A percentile compares a stretch with the other conserved stretches of the same genome.
phyloP scores from a whole-genome alignment of 2,797 vertebrate species.

The Rhinatrema bivittatum region DNA sequence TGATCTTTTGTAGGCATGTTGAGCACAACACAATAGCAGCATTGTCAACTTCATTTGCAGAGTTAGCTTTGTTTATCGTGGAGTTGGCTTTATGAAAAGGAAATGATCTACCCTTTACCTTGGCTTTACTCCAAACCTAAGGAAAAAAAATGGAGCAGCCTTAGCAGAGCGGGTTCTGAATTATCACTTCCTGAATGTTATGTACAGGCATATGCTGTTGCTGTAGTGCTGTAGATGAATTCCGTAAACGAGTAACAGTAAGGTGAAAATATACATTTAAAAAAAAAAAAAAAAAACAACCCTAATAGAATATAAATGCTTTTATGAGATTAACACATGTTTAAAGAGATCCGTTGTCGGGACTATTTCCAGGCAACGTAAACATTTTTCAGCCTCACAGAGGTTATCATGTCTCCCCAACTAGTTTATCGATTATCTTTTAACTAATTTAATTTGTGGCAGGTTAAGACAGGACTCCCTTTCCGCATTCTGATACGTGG shows the following conservation, averaged over 20 bases:
- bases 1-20: slow-evolving; percentile 41
- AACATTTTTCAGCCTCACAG: no score
- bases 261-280: slow-evolving; percentile 38
- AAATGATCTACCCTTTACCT: slow-evolving; percentile 43
- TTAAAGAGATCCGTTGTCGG: no score
- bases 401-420: no score
- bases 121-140: slow-evolving; percentile 40
- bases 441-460: no score
- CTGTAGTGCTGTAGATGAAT: slow-evolving; percentile 15
- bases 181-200: slow-evolving; percentile 30
- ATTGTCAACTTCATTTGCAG: slow-evolving; percentile 37
- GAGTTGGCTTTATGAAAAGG: slow-evolving; percentile 29
- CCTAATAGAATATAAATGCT: no score
- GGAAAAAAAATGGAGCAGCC: slow-evolving; percentile 43
- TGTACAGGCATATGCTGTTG: slow-evolving; percentile 17
- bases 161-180: slow-evolving; percentile 39
- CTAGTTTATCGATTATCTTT: no score
- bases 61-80: slow-evolving; percentile 40
- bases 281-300: neutral
- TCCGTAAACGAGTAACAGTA: slow-evolving; percentile 9
- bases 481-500: no score
- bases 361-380: no score
- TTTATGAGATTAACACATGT: no score
- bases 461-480: no score
- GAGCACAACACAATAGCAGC: slow-evolving; percentile 30